Percentiles rank a stretch among this genome's conserved stretches.
Conservation (phyloP, 1,140 invertebrate species). For the Diplogasteroides magnus region DNA sequence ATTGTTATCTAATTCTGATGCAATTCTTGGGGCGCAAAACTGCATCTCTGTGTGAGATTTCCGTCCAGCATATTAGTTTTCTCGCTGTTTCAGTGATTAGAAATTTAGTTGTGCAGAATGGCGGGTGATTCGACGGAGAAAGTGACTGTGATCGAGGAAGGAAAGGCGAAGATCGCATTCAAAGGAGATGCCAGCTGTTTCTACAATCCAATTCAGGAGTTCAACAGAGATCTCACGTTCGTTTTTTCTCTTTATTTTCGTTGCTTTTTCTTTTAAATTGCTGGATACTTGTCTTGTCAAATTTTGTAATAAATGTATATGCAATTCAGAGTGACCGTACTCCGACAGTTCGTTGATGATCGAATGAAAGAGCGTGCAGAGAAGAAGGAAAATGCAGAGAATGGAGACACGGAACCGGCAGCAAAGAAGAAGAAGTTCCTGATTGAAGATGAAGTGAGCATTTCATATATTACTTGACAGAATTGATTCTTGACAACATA, state of each 20-base stretch:
- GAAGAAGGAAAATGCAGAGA: conserved; percentile 9
- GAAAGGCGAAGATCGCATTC: conserved; percentile 43
- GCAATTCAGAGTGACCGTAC: conserved; percentile 39
- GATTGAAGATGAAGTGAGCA: conserved; percentile 15
- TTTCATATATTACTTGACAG: no score
- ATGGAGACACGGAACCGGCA: conserved; percentile 20
- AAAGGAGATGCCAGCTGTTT: conserved; percentile 35
- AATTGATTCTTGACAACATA: no score
- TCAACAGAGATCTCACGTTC: conserved; percentile 54
- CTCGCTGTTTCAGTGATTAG: not conserved
- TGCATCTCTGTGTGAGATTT: no score
- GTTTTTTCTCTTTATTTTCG: conserved; percentile 3
- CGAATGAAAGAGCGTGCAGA: conserved; percentile 13
- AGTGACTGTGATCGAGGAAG: conserved; percentile 27
- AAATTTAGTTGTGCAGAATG: not conserved
- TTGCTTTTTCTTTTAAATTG: no score
- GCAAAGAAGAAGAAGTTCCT: conserved; percentile 35
- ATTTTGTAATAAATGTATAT: no score
- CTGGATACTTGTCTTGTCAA: no score
- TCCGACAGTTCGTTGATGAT: conserved; percentile 39
- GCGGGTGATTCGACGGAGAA: not conserved
- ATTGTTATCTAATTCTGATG: no score
- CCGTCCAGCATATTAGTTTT: no score
- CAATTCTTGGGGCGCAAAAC: no score
- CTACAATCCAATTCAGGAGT: conserved; percentile 55